A percentile compares a stretch with the other conserved stretches of the same genome.
phyloP scores from a whole-genome alignment of 1,140 invertebrate species.

The Ectropis grisescens region DNA sequence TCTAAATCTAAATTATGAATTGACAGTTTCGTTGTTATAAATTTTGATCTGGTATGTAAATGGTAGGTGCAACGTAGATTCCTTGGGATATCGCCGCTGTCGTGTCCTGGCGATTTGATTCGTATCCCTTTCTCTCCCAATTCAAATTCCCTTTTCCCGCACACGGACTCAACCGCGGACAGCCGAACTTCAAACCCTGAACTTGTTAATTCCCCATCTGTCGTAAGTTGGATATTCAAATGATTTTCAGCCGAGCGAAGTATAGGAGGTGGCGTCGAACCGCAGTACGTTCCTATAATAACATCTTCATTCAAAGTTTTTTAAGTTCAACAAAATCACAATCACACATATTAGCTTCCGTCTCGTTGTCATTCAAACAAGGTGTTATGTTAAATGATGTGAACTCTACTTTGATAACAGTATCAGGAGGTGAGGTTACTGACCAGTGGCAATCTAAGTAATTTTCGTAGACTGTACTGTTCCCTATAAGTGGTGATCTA shows the following conservation, averaged over 20 bases:
- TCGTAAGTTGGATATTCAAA: slow-evolving; percentile 75
- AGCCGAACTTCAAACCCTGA: slow-evolving; percentile 73
- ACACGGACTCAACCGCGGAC: slow-evolving; percentile 39
- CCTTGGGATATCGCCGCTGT: slow-evolving; percentile 26
- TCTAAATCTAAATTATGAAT: slow-evolving; percentile 32
- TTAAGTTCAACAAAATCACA: slow-evolving; percentile 79
- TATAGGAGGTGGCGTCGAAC: slow-evolving; percentile 66
- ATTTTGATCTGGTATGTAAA: slow-evolving; percentile 17
- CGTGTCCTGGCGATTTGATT: slow-evolving; percentile 59
- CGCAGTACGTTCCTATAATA: slow-evolving; percentile 77
- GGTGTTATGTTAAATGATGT: slow-evolving; percentile 68
- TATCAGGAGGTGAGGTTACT: slow-evolving; percentile 53
- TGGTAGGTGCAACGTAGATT: slow-evolving; percentile 39
- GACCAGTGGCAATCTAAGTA: slow-evolving; percentile 64
- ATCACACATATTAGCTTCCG: slow-evolving; percentile 55
- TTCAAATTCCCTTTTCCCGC: slow-evolving; percentile 50
- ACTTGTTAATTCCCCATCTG: slow-evolving; percentile 70
- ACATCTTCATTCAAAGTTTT: slow-evolving; percentile 77
- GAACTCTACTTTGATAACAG: slow-evolving; percentile 72
- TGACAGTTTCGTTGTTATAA: slow-evolving; percentile 15
- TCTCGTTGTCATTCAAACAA: slow-evolving; percentile 49
- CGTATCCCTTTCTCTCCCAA: slow-evolving; percentile 47
- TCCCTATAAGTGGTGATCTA: slow-evolving; percentile 37
- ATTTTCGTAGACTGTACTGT: slow-evolving; percentile 40
- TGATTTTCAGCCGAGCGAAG: slow-evolving; percentile 70